Percentiles rank a stretch among this genome's conserved stretches.
These are phyloP conservation scores for Carassius auratus DNA, from an alignment of 2,113 vertebrate genomes.

Conservation along the genomic window DNA sequence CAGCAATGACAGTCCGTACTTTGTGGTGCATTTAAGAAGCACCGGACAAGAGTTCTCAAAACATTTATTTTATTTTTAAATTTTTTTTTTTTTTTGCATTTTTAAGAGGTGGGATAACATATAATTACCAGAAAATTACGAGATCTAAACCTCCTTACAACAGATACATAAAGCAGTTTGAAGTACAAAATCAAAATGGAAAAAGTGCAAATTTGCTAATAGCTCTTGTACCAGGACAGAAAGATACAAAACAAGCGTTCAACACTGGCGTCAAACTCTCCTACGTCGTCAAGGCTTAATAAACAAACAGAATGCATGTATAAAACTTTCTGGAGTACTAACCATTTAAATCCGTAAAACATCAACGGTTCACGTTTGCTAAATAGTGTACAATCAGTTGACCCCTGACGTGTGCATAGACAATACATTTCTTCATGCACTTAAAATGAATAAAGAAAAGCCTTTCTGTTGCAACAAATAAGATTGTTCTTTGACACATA, in stretches of 20 bases:
- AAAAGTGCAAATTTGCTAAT: constrained; percentile 55
- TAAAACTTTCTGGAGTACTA: constrained; percentile 50
- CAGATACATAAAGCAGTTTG: constrained; percentile 48
- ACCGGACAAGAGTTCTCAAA: constrained; percentile 11
- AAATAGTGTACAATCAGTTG: constrained; percentile 29
- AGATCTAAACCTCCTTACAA: constrained; percentile 48
- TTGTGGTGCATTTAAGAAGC: background rate
- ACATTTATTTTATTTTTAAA: constrained; percentile 60
- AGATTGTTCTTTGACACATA: background rate
- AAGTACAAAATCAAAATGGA: constrained; percentile 53
- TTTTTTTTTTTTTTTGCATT: constrained; percentile 32
- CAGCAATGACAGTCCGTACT: background rate
- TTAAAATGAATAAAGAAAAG: constrained; percentile 37
- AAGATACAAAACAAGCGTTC: constrained; percentile 42
- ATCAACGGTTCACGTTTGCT: constrained; percentile 34
- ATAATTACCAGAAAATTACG: constrained; percentile 51
- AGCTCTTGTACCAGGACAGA: constrained; percentile 52
- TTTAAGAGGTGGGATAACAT: constrained; percentile 44
- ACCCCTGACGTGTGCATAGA: constrained; percentile 43
- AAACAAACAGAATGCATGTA: constrained; percentile 33
- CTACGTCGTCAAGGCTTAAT: constrained; percentile 10
- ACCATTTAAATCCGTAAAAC: constrained; percentile 31
- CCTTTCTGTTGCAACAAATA: too few relatives aligned
- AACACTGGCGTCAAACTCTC: constrained; percentile 8
- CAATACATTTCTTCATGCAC: constrained; percentile 54